Evolutionary conservation across 2,113 vertebrate genomes (phyloP), one percentile per base, ranked within the genome.

Genomic region (Halcyon malimbica): DNA sequence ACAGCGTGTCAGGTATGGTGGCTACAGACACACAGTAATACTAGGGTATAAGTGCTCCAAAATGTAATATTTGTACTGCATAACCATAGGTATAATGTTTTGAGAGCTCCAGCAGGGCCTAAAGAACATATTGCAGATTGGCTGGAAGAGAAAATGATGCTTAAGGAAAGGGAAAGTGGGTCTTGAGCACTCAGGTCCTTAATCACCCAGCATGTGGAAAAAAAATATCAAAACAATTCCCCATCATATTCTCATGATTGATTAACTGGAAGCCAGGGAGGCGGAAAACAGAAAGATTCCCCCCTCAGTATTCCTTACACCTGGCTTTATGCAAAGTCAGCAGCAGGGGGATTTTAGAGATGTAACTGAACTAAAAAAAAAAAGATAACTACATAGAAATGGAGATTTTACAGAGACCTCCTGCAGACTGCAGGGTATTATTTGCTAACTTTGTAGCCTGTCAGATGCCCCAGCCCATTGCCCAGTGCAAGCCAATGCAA

Each of bases 101-200:
- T 68, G 92, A 50, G 59, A 93, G 64, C 71, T 92, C 93, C 86
- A 96, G 79, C 85, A 67, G 76, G 50, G 80, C 59, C 76, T 88
- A 59, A 86, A 90, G 77, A 94, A 92, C 83, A 80, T 86, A 93
- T 5, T 81, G 64, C 37, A 81, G 80, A 90, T 77, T 86, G 76
- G 46, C 37, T 93, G n/a, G 71, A 96, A 94, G 10, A 90, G 54
- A 94, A 95, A 93, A 89, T 24, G 11, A 80, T 3, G 16, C 71
- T 92, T 71, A 90, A 74, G 51, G 46, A 88, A 92, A 19, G 29
- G 15, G 17, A 83, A 90, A 92, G 60, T 67, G 60, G 29, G 83
- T 93, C 93, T 92, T 70, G 51, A 90, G 83, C 88, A 83, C 86
- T 95, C 71, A 94, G 31, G 71, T 94, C 94, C 63, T 93, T 90